Evolutionary conservation across 2,113 vertebrate species (phyloP).

Genomic region (Oxyruncus cristatus): DNA sequence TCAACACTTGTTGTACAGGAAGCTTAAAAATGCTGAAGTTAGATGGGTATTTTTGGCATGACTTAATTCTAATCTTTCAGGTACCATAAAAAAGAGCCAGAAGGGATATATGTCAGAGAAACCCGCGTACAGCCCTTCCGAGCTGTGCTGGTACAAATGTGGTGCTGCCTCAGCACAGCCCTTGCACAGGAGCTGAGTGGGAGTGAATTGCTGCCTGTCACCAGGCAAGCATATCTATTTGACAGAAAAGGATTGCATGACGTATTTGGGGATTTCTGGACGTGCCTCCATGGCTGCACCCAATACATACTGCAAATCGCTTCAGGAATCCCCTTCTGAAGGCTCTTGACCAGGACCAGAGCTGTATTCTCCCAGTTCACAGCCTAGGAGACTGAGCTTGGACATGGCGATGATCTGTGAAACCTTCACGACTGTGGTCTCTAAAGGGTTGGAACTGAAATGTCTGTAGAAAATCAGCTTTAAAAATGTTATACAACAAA

Average conservation of each 20-base stretch:
- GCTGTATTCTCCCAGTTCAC: neutral
- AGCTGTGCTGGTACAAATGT: neutral
- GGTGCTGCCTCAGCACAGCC: neutral
- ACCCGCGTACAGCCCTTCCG: accelerated
- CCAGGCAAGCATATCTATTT: neutral
- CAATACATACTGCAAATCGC: neutral
- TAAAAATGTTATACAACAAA: constrained; percentile 75
- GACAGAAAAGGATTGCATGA: neutral
- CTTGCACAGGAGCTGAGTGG: accelerated
- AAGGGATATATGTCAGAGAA: neutral
- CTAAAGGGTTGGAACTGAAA: constrained; percentile 68
- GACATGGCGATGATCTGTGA: neutral
- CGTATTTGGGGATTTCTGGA: neutral
- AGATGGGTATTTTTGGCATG: neutral
- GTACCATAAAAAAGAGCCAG: neutral
- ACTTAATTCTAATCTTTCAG: neutral
- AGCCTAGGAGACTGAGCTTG: neutral
- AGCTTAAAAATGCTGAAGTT: neutral
- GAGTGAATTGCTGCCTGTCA: neutral
- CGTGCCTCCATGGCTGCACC: neutral
- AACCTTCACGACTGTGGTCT: neutral
- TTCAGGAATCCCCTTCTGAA: neutral
- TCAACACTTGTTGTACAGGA: neutral
- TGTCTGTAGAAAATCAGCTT: constrained; percentile 72
- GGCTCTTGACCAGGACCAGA: neutral